Evolutionary conservation across 2,797 vertebrate genomes (phyloP).

Genomic region (Brotula barbata): DNA sequence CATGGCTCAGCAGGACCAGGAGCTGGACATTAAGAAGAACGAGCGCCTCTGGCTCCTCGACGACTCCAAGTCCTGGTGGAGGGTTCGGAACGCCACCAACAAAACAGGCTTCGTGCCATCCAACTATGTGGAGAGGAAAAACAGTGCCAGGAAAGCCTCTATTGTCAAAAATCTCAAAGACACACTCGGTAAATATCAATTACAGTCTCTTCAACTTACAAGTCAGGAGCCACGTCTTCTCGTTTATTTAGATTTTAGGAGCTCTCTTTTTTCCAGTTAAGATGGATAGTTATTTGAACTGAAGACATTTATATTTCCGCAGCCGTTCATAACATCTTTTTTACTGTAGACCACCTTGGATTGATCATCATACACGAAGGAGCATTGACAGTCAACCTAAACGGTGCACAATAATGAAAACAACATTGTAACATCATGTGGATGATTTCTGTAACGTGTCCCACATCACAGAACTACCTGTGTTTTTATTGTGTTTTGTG

Average conservation of each 20-base stretch:
- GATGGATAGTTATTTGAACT: constrained; percentile 9
- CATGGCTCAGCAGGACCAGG: constrained; percentile 93
- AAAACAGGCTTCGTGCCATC: constrained; percentile 93
- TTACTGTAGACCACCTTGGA: neutral
- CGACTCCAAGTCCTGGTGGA: constrained; percentile 94
- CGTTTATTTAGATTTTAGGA: constrained; percentile 25
- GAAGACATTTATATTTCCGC: constrained; percentile 29
- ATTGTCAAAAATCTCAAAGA: constrained; percentile 94
- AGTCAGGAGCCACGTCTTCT: constrained; percentile 8
- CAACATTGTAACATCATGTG: too few relatives aligned
- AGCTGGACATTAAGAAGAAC: constrained; percentile 94
- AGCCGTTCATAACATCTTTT: neutral
- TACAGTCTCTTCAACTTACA: constrained; percentile 12
- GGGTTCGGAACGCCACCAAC: constrained; percentile 90
- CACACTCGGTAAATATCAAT: constrained; percentile 81
- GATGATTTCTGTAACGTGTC: too few relatives aligned
- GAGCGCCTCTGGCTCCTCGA: constrained; percentile 91
- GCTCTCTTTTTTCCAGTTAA: constrained; percentile 4
- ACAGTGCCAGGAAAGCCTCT: constrained; percentile 90
- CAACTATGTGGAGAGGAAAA: constrained; percentile 93
- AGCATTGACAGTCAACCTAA: neutral
- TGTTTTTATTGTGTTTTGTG: too few relatives aligned
- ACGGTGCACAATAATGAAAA: too few relatives aligned
- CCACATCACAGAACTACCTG: too few relatives aligned
- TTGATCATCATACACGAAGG: constrained; percentile 1